phyloP scores from a whole-genome alignment of 2,888 invertebrate genomes.

The Antheraea assamensis region DNA sequence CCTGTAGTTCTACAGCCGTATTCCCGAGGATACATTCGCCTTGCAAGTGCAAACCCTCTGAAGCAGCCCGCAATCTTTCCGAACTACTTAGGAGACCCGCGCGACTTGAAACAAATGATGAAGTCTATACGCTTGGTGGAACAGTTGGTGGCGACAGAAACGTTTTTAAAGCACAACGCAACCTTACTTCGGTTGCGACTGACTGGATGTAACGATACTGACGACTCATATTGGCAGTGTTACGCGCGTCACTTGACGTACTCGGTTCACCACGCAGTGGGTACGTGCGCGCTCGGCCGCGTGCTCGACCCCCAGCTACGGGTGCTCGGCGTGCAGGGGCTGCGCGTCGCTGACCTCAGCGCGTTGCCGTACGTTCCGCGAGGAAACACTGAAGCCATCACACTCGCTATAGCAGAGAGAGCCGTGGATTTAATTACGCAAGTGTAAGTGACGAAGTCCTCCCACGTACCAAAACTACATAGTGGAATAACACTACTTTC shows the following conservation, averaged over 20 bases:
- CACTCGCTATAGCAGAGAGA: constrained; percentile 59
- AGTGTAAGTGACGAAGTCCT: no score
- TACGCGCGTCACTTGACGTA: constrained; percentile 59
- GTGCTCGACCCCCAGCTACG: constrained; percentile 53
- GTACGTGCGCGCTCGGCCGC: constrained; percentile 51
- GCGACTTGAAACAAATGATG: constrained; percentile 51
- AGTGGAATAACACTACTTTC: background rate
- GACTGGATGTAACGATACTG: constrained; percentile 43
- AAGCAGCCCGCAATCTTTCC: constrained; percentile 49
- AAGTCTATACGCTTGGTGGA: constrained; percentile 48
- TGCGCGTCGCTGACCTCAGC: constrained; percentile 56
- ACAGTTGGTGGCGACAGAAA: constrained; percentile 41
- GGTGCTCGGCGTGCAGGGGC: constrained; percentile 46
- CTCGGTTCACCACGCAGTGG: constrained; percentile 54
- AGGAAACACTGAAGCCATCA: constrained; percentile 55
- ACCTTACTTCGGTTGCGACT: constrained; percentile 41
- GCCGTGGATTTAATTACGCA: constrained; percentile 46
- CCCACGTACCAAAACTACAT: no score
- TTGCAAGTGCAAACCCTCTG: constrained; percentile 47
- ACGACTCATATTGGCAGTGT: constrained; percentile 54
- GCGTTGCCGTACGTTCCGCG: constrained; percentile 48
- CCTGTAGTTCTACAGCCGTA: constrained; percentile 49
- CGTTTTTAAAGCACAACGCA: constrained; percentile 40
- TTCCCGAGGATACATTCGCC: constrained; percentile 52
- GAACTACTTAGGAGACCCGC: constrained; percentile 50